Evolutionary conservation across 2,888 invertebrate genomes (phyloP), one percentile per base, ranked within the genome.

Genomic region (Rotaria macrura): DNA sequence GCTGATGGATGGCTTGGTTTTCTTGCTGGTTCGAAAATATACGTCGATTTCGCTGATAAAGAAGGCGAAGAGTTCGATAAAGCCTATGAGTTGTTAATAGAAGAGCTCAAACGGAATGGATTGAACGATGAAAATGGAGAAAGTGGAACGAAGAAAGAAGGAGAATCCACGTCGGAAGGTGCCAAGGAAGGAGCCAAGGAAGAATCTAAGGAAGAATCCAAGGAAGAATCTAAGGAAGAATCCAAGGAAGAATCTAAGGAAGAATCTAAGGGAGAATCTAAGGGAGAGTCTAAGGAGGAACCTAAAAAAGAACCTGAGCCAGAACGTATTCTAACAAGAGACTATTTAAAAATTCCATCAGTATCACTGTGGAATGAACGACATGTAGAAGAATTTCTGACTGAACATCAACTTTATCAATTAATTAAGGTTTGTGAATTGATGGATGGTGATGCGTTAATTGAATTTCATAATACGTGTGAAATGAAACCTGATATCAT

Each of bases 1-100:
- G 54, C 84, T 7, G 52, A 84, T 55, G 84, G 84, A 38, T 84
- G 84, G 84, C 40, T 84, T 43, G 79, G 79, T 0, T 79, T 79
- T 43, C 12, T 79, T 2, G 79, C 79, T 79, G 79, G 79, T 25
- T 79, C 79, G 25, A 79, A 79, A 43, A 79, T 79, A 25, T 79
- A 79, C 43, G 79, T 79, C 9, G 79, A 79, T 79, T 79, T 79
- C 43, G 65, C 65, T 17, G 65, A 65, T 14, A 65, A 65, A 34
- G 40, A 79, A 43, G 40, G 12, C 1, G 79, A 43, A n/a, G 43
- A 79, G 10, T 79, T 79, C 34, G 79, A 79, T 10, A n/a, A 43
- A 40, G 79, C 79, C 9, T 79, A 79, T 43, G 43, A 23, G 0
- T n/a, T 25, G 14, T 43, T 79, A n/a, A 43, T 79, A 23, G 43